phyloP scores from a whole-genome alignment of 2,888 invertebrate species.

The Trichogramma dendrolimi region DNA sequence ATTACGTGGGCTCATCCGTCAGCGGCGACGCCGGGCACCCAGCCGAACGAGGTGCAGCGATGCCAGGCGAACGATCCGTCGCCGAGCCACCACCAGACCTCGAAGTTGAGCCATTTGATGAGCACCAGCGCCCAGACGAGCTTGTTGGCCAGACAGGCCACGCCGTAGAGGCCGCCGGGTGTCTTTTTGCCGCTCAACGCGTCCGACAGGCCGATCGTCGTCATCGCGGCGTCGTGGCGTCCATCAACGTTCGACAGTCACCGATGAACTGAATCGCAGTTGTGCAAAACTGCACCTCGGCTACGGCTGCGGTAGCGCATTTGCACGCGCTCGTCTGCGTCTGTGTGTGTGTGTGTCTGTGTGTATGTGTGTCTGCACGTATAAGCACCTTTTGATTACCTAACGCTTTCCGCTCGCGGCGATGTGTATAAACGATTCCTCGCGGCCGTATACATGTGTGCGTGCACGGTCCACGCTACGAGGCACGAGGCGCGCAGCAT shows the following conservation, averaged over 20 bases:
- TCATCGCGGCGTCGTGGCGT: background rate
- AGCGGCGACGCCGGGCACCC: background rate
- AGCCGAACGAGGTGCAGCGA: conserved; percentile 9
- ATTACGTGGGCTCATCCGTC: background rate
- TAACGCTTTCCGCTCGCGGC: no score
- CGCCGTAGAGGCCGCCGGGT: conserved; percentile 28
- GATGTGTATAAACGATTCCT: no score
- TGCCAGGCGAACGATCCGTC: conserved; percentile 30
- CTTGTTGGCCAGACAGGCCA: conserved; percentile 38
- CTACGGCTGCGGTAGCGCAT: no score
- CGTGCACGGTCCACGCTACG: no score
- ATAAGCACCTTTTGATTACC: no score
- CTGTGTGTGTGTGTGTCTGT: no score
- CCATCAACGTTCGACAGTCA: background rate
- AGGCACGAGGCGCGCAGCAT: no score
- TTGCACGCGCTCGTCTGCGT: no score
- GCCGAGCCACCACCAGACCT: conserved; percentile 37
- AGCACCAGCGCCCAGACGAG: conserved; percentile 39
- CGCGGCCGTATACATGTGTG: no score
- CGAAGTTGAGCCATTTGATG: conserved; percentile 42
- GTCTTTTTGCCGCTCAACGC: conserved; percentile 1
- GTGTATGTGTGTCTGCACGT: no score
- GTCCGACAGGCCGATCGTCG: background rate
- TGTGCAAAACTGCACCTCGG: no score
- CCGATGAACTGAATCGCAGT: background rate